Base-by-base conservation (phyloP, 2,888 invertebrate genomes). In the Strigamia crassipes region DNA sequence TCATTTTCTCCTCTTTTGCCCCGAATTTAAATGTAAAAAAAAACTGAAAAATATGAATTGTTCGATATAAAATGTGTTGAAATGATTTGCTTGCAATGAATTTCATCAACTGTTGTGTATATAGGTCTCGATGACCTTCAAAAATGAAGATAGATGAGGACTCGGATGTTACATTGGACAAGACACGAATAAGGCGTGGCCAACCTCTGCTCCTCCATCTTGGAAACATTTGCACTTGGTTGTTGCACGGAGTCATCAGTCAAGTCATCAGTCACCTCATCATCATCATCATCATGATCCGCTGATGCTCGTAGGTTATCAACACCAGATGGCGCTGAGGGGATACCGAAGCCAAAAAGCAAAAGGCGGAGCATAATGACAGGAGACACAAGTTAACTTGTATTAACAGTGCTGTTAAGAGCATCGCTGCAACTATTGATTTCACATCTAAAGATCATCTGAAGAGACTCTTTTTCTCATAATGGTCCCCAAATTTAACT, bases 181-280 rank as follows among this genome's bases (percentile, higher is more conserved):
- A n/a, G 56, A 56, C 56, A 56, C 56, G 56, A 56, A 56, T 56
- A 56, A 56, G 56, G 56, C 56, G 56, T 56, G 56, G 56, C 56
- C 18, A 56, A 56, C 56, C 56, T 56, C 56, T 56, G 56, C 56
- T 1, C 56, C 56, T 56, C 56, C 56, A 56, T 56, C 56, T 56
- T 56, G 56, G 56, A 56, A 56, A 56, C 56, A 56, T 56, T 56
- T 56, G 56, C 56, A 56, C 56, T 56, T 18, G 56, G 18, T 56
- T 56, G 56, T 56, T 56, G 56, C 56, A 56, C n/a, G 56, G 18
- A 56, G 56, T 56, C 56, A 56, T 56, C 56, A 56, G n/a, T 56
- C 56, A 56, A 56, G 56, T 56, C 56, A 56, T 56, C 56, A 56
- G 56, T 56, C 56, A 56, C 56, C 56, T 56, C 56, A 56, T 56